Evolutionary conservation across 2,797 vertebrate species (phyloP).

Genomic region (Echiichthys vipera): DNA sequence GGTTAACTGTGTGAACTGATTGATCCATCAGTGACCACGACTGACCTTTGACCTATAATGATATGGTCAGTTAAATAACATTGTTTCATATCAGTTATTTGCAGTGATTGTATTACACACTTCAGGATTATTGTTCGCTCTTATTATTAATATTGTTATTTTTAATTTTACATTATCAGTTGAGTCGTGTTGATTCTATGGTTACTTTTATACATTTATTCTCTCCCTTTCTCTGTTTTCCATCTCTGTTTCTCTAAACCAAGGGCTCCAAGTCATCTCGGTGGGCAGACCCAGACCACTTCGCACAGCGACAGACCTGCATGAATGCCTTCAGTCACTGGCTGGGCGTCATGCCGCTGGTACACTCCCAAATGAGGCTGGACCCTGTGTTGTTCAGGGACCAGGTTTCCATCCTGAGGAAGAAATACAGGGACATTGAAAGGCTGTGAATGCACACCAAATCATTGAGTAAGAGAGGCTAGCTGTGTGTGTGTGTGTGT

Average conservation of each 20-base stretch:
- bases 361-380: constrained; percentile 87
- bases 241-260: constrained; percentile 21
- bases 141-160: too few relatives aligned
- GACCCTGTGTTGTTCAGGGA: constrained; percentile 88
- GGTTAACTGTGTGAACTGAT: neutral
- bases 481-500: too few relatives aligned
- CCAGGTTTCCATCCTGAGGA: constrained; percentile 88
- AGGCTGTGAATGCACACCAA: constrained; percentile 64
- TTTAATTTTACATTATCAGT: neutral
- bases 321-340: constrained; percentile 85
- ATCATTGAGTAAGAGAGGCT: too few relatives aligned
- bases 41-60: too few relatives aligned
- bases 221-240: neutral
- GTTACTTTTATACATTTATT: neutral
- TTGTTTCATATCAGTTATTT: neutral
- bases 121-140: neutral
- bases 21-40: too few relatives aligned
- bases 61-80: neutral
- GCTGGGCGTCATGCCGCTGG: constrained; percentile 87
- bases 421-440: constrained; percentile 89
- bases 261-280: constrained; percentile 85
- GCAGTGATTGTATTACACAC: neutral
- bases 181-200: neutral
- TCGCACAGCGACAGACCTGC: constrained; percentile 87
- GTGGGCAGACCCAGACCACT: constrained; percentile 89